Conservation (phyloP, 2,113 vertebrate genomes). For the Ondatra zibethicus region DNA sequence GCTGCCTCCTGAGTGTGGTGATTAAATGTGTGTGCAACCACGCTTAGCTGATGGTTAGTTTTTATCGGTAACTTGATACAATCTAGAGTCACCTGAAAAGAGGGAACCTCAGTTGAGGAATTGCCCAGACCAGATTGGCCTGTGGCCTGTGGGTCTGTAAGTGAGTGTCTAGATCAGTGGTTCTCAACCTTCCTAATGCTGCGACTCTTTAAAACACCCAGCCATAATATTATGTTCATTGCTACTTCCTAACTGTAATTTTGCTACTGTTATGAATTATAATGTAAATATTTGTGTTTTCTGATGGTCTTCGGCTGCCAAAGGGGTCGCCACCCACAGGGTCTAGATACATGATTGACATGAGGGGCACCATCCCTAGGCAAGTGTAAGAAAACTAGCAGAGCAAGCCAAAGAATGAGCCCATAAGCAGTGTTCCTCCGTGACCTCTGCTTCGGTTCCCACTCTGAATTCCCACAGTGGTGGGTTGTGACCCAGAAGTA, state of each 20-base stretch:
- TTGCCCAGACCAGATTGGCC: background rate
- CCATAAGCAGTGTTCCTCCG: background rate
- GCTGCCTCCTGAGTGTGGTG: background rate
- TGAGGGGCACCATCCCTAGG: background rate
- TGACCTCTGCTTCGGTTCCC: background rate
- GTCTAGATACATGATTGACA: background rate
- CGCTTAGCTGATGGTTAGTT: background rate
- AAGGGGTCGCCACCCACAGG: background rate
- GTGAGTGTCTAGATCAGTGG: background rate
- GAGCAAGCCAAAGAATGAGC: background rate
- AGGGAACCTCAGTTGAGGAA: background rate
- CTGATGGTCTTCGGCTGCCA: background rate
- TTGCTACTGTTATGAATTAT: background rate
- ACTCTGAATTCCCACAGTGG: background rate
- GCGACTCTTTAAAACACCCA: background rate
- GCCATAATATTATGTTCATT: background rate
- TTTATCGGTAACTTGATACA: background rate
- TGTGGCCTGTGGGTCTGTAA: background rate
- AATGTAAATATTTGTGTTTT: background rate
- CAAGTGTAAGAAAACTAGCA: background rate
- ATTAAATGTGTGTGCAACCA: background rate
- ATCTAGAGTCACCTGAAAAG: background rate
- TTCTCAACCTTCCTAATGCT: background rate
- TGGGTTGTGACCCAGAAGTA: background rate
- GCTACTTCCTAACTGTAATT: background rate